Base-by-base conservation (phyloP, 2,113 vertebrate genomes). In the Oceanites oceanicus region DNA sequence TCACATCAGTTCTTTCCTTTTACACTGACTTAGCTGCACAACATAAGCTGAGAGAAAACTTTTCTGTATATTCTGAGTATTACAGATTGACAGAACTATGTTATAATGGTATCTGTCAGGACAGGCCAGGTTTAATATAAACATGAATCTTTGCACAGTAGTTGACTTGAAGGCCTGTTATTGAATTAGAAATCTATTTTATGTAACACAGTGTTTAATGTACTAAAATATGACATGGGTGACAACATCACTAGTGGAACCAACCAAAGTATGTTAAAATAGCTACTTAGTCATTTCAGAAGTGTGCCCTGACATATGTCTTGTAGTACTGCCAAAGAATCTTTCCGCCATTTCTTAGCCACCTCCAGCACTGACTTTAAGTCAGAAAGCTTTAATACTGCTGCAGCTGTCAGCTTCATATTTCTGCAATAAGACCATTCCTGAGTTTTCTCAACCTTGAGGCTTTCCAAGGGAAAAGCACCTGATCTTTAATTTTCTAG, bases 161-260 rank as follows among this genome's bases (percentile, higher is more conserved):
- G 17, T 25, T 91, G 70, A 73, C 65, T 92, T 55, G 59, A 80
- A 88, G 86, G 44, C 61, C 79, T 79, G 59, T 21, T 79, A 40
- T 50, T 44, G 77, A 94, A 87, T 77, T 65, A 91, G 75, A 92
- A 94, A 92, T 61, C 44, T 85, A 8, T 73, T 93, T 93, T 67
- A 84, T 42, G 17, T n/a, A 95, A 82, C 78, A 56, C 3, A 40
- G 49, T 34, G 40, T 80, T 63, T 90, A 94, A 92, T 66, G 93
- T 61, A 50, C 61, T 90, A 47, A 75, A 89, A 76, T 44, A 49
- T 29, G 81, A 73, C 91, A 70, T 3, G 61, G 56, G 56, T 90
- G 88, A 86, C 86, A 93, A 55, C 74, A 92, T 3, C 94, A 47
- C 56, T 34, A 49, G 49, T 30, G 75, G 81, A 86, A 86, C 65